phyloP scores from a whole-genome alignment of 2,888 invertebrate genomes.

The Diaprepes abbreviatus region DNA sequence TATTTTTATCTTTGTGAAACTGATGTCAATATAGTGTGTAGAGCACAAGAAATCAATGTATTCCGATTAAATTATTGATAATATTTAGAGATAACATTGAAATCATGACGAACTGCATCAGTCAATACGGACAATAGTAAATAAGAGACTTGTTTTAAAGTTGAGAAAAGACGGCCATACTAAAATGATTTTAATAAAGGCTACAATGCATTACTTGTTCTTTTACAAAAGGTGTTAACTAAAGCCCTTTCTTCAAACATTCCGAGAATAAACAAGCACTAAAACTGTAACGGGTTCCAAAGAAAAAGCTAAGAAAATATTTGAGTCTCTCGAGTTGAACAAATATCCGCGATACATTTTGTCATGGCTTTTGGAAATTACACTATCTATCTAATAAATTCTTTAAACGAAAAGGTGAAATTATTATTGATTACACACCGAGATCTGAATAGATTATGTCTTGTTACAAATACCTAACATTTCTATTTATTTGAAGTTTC shows the following conservation, averaged over 20 bases:
- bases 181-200: not conserved
- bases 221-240: slow-evolving; percentile 12
- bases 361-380: not conserved
- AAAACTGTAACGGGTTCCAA: slow-evolving; percentile 5
- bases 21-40: too few relatives aligned
- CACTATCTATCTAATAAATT: slow-evolving; percentile 11
- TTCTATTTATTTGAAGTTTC: too few relatives aligned
- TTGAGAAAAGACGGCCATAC: not conserved
- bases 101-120: too few relatives aligned
- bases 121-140: too few relatives aligned
- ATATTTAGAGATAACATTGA: too few relatives aligned
- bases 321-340: not conserved
- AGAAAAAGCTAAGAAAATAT: slow-evolving; percentile 10
- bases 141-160: too few relatives aligned
- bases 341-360: not conserved
- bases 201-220: not conserved
- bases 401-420: slow-evolving; percentile 7
- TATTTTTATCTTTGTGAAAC: too few relatives aligned
- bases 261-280: not conserved
- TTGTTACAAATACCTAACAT: too few relatives aligned
- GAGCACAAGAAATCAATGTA: too few relatives aligned
- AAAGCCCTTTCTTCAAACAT: slow-evolving; percentile 15
- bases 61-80: too few relatives aligned
- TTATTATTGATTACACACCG: not conserved
- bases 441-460: not conserved